phyloP scores from a whole-genome alignment of 2,113 vertebrate genomes.

The Vidua macroura region DNA sequence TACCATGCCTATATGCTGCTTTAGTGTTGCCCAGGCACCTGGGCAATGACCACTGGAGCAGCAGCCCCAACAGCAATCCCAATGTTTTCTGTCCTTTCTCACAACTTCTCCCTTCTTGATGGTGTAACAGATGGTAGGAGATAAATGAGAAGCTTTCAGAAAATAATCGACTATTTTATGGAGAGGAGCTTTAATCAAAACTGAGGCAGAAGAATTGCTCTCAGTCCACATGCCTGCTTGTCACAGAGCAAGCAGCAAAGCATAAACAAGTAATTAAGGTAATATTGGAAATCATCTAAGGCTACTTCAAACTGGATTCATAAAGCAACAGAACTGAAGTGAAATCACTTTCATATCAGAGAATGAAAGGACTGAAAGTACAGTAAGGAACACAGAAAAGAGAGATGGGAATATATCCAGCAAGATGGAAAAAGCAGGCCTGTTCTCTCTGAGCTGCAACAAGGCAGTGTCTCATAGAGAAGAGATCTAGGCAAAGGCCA shows the following conservation, averaged over 20 bases:
- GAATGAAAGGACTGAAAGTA: conserved; percentile 29
- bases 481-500: conserved; percentile 33
- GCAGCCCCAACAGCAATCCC: neutral
- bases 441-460: conserved; percentile 35
- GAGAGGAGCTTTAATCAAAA: conserved; percentile 22
- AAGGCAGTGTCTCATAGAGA: neutral
- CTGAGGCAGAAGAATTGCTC: neutral
- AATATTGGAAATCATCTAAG: neutral
- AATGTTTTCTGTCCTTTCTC: neutral
- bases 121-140: neutral
- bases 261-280: conserved; percentile 11
- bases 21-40: neutral
- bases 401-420: conserved; percentile 44
- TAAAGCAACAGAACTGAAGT: conserved; percentile 20
- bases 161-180: neutral
- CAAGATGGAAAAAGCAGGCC: conserved; percentile 43
- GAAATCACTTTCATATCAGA: conserved; percentile 6
- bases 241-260: neutral
- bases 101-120: neutral
- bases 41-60: neutral
- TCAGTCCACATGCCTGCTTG: neutral
- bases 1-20: neutral
- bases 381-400: conserved; percentile 1
- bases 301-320: conserved; percentile 8
- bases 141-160: neutral